Evolutionary conservation across 1,140 invertebrate genomes (phyloP).

Genomic region (Neotoxoptera formosana): DNA sequence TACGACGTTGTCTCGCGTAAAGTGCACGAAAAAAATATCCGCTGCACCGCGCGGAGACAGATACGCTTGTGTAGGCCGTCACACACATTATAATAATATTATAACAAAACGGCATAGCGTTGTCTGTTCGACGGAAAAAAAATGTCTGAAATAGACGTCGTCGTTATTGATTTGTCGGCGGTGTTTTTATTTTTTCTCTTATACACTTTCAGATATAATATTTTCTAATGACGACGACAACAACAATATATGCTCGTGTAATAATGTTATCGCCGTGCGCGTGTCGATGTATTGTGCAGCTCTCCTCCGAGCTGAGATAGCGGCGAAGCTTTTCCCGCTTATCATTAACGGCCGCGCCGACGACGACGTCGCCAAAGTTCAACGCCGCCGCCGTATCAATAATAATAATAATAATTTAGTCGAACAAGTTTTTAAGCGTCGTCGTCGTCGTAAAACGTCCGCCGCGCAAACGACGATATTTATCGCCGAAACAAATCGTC

Average conservation of each 20-base stretch:
- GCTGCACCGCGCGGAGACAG: no score
- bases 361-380: neutral
- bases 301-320: neutral
- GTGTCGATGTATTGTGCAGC: neutral
- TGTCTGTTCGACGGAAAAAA: neutral
- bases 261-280: neutral
- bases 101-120: neutral
- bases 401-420: slow-evolving; percentile 40
- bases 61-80: neutral
- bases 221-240: neutral
- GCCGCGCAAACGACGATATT: neutral
- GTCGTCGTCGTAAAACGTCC: slow-evolving; percentile 21
- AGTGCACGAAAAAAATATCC: no score
- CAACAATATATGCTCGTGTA: neutral
- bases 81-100: neutral
- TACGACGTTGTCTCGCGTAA: no score
- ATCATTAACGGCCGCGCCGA: neutral
- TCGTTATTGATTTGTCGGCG: neutral
- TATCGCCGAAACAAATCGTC: slow-evolving; percentile 37
- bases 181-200: no score
- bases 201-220: neutral
- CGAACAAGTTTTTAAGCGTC: slow-evolving; percentile 39
- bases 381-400: neutral
- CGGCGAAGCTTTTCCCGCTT: neutral
- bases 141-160: neutral